Evolutionary conservation across 2,113 vertebrate genomes (phyloP).

Genomic region (Eurypyga helias): DNA sequence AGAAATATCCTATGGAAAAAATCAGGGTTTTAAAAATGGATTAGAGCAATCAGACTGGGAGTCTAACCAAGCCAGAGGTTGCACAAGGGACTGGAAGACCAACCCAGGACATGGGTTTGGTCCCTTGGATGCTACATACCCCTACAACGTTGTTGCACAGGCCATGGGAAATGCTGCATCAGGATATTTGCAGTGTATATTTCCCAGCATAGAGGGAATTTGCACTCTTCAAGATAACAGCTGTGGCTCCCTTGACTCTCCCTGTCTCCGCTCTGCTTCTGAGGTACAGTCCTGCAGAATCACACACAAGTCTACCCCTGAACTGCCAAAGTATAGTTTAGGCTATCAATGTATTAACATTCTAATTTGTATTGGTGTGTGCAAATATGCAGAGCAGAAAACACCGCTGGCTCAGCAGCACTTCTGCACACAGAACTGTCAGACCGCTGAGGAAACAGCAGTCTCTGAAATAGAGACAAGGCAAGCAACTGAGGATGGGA

Average conservation of each 20-base stretch:
- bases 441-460: neutral
- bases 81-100: neutral
- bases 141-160: neutral
- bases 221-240: neutral
- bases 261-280: neutral
- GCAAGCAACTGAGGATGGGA: neutral
- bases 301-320: neutral
- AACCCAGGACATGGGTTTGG: neutral
- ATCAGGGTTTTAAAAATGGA: neutral
- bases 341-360: neutral
- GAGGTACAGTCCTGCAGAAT: neutral
- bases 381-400: neutral
- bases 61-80: neutral
- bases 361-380: neutral
- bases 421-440: neutral
- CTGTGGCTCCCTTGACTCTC: neutral
- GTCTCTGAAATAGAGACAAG: neutral
- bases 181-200: too few relatives aligned
- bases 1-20: neutral
- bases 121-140: neutral
- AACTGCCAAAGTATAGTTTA: neutral
- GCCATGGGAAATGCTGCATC: neutral
- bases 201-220: neutral
- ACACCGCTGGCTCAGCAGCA: neutral
- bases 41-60: neutral